Conservation (phyloP, 2,113 vertebrate species). For the Coregonus clupeaformis region DNA sequence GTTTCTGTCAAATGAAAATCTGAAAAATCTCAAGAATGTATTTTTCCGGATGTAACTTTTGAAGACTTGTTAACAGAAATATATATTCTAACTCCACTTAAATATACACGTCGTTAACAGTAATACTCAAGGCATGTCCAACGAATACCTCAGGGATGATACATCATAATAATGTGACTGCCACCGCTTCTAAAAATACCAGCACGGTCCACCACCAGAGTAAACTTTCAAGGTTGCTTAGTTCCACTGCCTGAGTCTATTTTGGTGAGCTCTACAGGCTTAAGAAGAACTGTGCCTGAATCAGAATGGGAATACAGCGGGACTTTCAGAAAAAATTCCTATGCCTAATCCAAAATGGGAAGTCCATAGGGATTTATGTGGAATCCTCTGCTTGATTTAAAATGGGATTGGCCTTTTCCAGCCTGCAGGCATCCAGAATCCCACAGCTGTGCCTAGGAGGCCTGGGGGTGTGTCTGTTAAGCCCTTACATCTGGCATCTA, state of each 20-base stretch:
- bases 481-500: slow-evolving; percentile 46
- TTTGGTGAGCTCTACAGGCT: slow-evolving; percentile 60
- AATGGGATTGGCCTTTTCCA: slow-evolving; percentile 46
- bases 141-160: slow-evolving; percentile 48
- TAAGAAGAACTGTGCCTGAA: slow-evolving; percentile 44
- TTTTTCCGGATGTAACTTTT: not conserved
- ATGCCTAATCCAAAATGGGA: slow-evolving; percentile 16
- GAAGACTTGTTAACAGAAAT: slow-evolving; percentile 10
- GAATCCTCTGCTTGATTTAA: slow-evolving; percentile 52
- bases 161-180: slow-evolving; percentile 53
- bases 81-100: slow-evolving; percentile 6
- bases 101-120: slow-evolving; percentile 24
- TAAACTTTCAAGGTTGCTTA: slow-evolving; percentile 71
- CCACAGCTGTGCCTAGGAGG: slow-evolving; percentile 50
- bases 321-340: slow-evolving; percentile 17
- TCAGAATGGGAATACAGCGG: slow-evolving; percentile 31
- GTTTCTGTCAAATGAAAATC: not conserved
- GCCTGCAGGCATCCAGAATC: slow-evolving; percentile 52
- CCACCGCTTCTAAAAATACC: slow-evolving; percentile 65
- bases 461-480: slow-evolving; percentile 28
- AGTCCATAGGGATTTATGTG: slow-evolving; percentile 7
- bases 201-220: slow-evolving; percentile 49
- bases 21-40: not conserved
- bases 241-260: slow-evolving; percentile 68
- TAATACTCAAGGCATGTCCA: slow-evolving; percentile 30